These are phyloP conservation scores for Etheostoma spectabile DNA, from an alignment of 2,113 vertebrate species.

Conservation along the genomic window DNA sequence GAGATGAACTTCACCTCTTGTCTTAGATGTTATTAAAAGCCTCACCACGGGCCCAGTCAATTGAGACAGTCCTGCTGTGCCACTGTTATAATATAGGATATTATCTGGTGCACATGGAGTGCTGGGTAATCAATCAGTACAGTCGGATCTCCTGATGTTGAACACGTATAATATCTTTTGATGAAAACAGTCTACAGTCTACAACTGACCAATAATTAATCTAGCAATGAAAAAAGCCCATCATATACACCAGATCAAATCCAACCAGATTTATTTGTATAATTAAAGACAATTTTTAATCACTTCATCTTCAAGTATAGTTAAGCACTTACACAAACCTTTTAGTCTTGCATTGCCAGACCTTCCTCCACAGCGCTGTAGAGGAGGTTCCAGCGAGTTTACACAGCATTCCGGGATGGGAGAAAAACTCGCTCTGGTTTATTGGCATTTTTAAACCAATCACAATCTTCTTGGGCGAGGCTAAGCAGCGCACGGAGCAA, in stretches of 20 bases:
- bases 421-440: no score
- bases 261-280: not conserved
- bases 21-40: constrained; percentile 47
- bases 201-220: not conserved
- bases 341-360: no score
- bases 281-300: not conserved
- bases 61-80: constrained; percentile 47
- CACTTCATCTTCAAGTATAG: not conserved
- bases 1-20: not conserved
- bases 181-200: constrained; percentile 5
- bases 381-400: no score
- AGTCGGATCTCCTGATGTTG: constrained; percentile 19
- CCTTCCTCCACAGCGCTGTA: no score
- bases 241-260: not conserved
- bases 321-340: not conserved
- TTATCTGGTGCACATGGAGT: constrained; percentile 30
- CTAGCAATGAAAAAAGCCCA: not conserved
- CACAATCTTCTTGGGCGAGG: no score
- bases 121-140: constrained; percentile 32
- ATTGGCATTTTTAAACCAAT: no score
- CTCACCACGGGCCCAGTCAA: constrained; percentile 50
- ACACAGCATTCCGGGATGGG: no score
- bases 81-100: constrained; percentile 1
- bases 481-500: no score
- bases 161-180: constrained; percentile 8